Conservation (phyloP, 2,113 vertebrate species). For the Semnopithecus entellus region DNA sequence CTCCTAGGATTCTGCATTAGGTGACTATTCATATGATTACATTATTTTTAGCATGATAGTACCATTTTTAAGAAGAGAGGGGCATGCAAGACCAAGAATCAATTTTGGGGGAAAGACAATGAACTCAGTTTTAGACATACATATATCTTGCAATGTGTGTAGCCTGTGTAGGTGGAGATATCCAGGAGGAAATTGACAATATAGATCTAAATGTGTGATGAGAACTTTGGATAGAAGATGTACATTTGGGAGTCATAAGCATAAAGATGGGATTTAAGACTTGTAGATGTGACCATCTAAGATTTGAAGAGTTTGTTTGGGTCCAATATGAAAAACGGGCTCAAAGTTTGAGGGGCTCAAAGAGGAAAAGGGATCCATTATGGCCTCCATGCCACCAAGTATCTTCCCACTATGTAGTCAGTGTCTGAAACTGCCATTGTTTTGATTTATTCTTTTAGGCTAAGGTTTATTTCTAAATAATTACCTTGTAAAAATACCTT, state of each 20-base stretch:
- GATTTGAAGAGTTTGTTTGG: neutral
- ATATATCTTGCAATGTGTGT: neutral
- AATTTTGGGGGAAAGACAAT: neutral
- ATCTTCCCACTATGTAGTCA: conserved; percentile 20
- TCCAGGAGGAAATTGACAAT: neutral
- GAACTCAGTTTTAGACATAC: neutral
- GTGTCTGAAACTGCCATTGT: neutral
- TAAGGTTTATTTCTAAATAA: conserved; percentile 51
- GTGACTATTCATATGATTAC: neutral
- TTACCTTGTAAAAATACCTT: conserved; percentile 29
- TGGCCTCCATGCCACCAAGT: neutral
- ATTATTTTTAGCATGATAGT: neutral
- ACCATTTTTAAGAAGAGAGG: conserved; percentile 31
- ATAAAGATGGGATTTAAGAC: conserved; percentile 18
- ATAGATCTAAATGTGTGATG: neutral
- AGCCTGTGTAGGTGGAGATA: neutral
- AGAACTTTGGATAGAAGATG: neutral
- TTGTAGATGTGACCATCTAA: neutral
- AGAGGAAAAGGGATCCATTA: neutral
- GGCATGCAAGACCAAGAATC: neutral
- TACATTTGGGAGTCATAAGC: neutral
- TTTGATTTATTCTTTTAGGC: conserved; percentile 45
- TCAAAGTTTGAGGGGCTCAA: neutral
- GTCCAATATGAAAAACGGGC: neutral
- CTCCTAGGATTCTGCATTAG: neutral